Evolutionary conservation across 2,797 vertebrate genomes (phyloP).

Genomic region (Fringilla coelebs): DNA sequence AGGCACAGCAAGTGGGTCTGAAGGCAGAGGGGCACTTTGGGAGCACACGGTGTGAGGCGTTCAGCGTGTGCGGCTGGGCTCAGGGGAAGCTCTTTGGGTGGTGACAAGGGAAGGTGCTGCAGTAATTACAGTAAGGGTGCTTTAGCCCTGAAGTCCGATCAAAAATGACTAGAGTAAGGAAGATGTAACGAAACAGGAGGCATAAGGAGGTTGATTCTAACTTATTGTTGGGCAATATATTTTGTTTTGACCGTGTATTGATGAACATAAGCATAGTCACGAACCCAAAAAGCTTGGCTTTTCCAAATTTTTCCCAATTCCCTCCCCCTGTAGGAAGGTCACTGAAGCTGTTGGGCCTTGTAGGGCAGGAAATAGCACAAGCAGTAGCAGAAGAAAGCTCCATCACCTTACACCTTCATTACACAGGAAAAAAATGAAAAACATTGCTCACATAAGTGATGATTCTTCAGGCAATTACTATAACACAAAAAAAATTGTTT

Average conservation of each 20-base stretch:
- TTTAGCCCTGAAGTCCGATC: neutral
- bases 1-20: neutral
- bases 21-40: neutral
- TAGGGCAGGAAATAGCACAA: neutral
- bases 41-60: fast-evolving
- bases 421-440: neutral
- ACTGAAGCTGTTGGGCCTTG: neutral
- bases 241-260: fast-evolving
- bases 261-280: neutral
- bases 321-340: neutral
- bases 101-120: neutral
- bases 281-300: neutral
- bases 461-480: neutral
- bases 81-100: neutral
- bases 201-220: neutral
- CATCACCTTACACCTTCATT: neutral
- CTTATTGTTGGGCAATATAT: neutral
- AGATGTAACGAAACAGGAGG: neutral
- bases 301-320: neutral
- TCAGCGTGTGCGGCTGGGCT: neutral
- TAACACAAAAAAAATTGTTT: neutral
- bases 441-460: neutral
- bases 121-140: neutral
- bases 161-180: neutral
- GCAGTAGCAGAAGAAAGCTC: neutral